Conservation (phyloP, 2,113 vertebrate species). For the Eubucco bourcierii region DNA sequence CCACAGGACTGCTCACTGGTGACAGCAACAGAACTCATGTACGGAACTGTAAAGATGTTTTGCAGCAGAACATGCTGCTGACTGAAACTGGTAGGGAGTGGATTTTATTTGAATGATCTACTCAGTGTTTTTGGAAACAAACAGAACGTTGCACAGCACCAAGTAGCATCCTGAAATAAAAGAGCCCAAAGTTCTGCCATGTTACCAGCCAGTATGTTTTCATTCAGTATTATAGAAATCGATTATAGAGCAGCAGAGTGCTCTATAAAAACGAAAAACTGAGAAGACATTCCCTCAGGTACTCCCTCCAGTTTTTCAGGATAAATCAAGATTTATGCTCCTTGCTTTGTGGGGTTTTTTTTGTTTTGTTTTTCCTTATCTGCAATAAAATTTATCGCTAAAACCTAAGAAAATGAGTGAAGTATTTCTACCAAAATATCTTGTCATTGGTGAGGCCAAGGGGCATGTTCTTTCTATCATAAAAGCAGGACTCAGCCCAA, state of each 20-base stretch:
- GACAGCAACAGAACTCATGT: not conserved
- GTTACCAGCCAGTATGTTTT: not conserved
- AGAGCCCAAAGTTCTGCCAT: not conserved
- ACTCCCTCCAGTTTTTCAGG: not conserved
- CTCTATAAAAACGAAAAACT: not conserved
- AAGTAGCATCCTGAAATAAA: not conserved
- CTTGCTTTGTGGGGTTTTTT: too few species aligned
- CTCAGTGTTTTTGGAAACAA: conserved; percentile 22
- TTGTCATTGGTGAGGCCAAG: not conserved
- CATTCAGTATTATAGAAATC: not conserved
- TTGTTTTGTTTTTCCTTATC: too few species aligned
- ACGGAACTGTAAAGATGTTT: not conserved
- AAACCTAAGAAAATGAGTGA: not conserved
- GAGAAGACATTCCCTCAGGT: not conserved
- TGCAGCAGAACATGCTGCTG: conserved; percentile 22
- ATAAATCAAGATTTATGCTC: not conserved
- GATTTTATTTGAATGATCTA: not conserved
- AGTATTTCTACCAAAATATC: not conserved
- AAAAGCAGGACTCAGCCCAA: not conserved
- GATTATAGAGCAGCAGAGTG: not conserved
- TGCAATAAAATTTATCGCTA: not conserved
- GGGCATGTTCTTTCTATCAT: not conserved
- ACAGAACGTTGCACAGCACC: not conserved
- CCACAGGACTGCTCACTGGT: not conserved
- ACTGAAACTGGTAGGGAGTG: not conserved